A percentile compares a stretch with the other conserved stretches of the same genome.
Conservation (phyloP, 1,140 invertebrate genomes). For the Ladona fulva region DNA sequence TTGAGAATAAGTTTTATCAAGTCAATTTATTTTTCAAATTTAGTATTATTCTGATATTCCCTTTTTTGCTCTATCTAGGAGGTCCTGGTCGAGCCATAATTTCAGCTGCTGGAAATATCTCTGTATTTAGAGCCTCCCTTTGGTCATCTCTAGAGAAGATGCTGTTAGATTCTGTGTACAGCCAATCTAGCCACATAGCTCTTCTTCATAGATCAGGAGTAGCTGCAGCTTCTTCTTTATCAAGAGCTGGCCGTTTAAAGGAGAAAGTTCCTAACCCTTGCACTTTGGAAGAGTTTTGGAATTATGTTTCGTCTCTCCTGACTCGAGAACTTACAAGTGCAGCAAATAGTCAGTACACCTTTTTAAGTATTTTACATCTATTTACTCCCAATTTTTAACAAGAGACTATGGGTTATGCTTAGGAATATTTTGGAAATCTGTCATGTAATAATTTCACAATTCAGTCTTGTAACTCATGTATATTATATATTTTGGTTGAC, state of each 20-base stretch:
- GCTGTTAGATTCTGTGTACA: background rate
- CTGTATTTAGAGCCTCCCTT: conserved; percentile 59
- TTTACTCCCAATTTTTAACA: too few relatives aligned
- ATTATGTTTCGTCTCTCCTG: conserved; percentile 23
- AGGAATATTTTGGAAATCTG: too few relatives aligned
- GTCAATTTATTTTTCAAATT: too few relatives aligned
- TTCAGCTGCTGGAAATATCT: conserved; percentile 51
- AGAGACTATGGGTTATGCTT: too few relatives aligned
- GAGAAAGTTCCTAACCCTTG: background rate
- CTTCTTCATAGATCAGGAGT: background rate
- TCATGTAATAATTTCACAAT: too few relatives aligned
- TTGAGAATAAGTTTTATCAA: too few relatives aligned
- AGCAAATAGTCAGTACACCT: background rate
- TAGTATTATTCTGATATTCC: background rate
- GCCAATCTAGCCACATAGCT: background rate
- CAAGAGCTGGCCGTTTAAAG: background rate
- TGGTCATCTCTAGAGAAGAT: conserved; percentile 68
- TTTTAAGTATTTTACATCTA: too few relatives aligned
- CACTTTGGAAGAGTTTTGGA: conserved; percentile 25
- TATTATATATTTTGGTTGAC: too few relatives aligned
- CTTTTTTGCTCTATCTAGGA: conserved; percentile 25
- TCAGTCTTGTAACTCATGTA: too few relatives aligned
- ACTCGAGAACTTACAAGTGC: conserved; percentile 21
- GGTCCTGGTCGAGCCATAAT: conserved; percentile 61
- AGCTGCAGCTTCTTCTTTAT: background rate